A percentile compares a stretch with the other conserved stretches of the same genome.
These are phyloP conservation scores for Cephalopholis sonnerati DNA, from an alignment of 2,113 vertebrate genomes.

Conservation along the genomic window DNA sequence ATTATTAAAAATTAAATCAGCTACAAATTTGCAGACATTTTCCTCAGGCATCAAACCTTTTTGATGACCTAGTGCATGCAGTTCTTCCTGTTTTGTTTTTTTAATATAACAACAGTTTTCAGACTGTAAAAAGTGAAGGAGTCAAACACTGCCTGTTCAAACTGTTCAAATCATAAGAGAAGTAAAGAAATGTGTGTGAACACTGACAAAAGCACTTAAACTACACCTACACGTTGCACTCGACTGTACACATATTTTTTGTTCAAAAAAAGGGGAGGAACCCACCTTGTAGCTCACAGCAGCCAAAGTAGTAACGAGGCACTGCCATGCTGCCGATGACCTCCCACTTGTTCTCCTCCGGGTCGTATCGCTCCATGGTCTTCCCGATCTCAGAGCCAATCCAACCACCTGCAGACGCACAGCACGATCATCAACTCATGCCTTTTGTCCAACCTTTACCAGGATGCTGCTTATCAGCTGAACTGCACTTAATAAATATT, in stretches of 20 bases:
- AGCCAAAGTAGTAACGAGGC: constrained; percentile 96
- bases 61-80: too few relatives aligned
- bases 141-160: too few relatives aligned
- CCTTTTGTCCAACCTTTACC: background rate
- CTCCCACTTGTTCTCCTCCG: constrained; percentile 97
- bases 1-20: too few relatives aligned
- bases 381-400: constrained; percentile 97
- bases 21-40: too few relatives aligned
- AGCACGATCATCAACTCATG: background rate
- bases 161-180: too few relatives aligned
- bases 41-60: too few relatives aligned
- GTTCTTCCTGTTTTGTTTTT: too few relatives aligned
- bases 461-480: background rate
- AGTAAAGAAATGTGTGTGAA: background rate
- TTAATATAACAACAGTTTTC: too few relatives aligned
- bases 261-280: background rate
- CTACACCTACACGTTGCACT: background rate
- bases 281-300: constrained; percentile 96
- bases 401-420: constrained; percentile 90
- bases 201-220: background rate
- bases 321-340: constrained; percentile 93
- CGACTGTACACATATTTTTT: background rate
- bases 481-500: background rate
- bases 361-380: constrained; percentile 96
- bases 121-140: too few relatives aligned